phyloP scores from a whole-genome alignment of 2,797 vertebrate genomes.

The Silurus lanzhouensis region DNA sequence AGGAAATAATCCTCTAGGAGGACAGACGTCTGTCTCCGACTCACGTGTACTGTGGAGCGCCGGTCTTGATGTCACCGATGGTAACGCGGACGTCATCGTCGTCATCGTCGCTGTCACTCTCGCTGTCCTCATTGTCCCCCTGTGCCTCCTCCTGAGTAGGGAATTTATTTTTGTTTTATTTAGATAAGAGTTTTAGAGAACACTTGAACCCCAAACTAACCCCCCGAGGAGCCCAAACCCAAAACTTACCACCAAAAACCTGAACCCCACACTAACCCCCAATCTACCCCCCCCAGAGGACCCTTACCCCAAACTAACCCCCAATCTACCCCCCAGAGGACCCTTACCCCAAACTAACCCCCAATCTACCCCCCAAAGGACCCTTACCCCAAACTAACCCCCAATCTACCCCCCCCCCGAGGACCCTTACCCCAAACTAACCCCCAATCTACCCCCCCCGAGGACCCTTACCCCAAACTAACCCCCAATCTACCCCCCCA shows the following conservation, averaged over 20 bases:
- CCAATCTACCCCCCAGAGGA: too few relatives aligned
- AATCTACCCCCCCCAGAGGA: too few relatives aligned
- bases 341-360: too few relatives aligned
- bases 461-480: too few relatives aligned
- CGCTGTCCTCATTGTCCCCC: constrained; percentile 82
- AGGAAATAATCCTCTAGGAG: neutral
- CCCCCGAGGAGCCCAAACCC: neutral
- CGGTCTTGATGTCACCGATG: constrained; percentile 98
- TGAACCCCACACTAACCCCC: neutral
- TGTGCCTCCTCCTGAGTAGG: constrained; percentile 57
- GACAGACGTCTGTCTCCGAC: constrained; percentile 33
- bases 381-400: too few relatives aligned
- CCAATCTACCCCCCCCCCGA: too few relatives aligned
- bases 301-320: too few relatives aligned
- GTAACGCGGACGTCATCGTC: constrained; percentile 98
- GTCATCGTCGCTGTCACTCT: constrained; percentile 96
- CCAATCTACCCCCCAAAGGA: too few relatives aligned
- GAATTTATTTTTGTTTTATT: neutral
- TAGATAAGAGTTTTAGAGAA: too few relatives aligned
- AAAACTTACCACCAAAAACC: neutral
- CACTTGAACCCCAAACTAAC: neutral
- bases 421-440: too few relatives aligned
- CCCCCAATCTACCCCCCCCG: too few relatives aligned
- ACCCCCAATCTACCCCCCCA: too few relatives aligned
- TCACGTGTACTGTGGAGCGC: constrained; percentile 93